These are phyloP conservation scores for Channa striata DNA, from an alignment of 2,797 vertebrate genomes.

Conservation along the genomic window DNA sequence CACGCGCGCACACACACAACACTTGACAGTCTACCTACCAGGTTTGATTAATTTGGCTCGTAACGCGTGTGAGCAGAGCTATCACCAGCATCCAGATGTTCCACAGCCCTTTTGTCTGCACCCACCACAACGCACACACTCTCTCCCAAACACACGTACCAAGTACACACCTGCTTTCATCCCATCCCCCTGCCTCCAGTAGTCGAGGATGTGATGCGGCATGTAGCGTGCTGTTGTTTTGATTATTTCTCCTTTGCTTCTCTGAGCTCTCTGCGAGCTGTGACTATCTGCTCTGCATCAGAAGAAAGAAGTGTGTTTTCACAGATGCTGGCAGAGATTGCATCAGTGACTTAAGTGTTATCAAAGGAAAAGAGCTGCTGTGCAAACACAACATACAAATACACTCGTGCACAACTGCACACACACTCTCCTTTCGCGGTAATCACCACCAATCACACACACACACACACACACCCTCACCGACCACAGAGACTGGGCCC, in stretches of 20 bases:
- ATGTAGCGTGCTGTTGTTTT: conserved; percentile 59
- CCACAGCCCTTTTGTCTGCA: conserved; percentile 72
- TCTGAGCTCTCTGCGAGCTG: conserved; percentile 46
- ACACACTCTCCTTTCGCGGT: conserved; percentile 31
- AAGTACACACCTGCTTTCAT: conserved; percentile 66
- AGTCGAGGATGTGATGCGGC: conserved; percentile 61
- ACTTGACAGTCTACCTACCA: conserved; percentile 69
- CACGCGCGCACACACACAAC: conserved; percentile 46
- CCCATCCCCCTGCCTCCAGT: conserved; percentile 44
- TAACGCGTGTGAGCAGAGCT: conserved; percentile 76
- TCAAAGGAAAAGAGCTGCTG: conserved; percentile 50
- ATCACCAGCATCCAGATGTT: conserved; percentile 85
- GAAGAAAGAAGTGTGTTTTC: conserved; percentile 51
- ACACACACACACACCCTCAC: conserved; percentile 34
- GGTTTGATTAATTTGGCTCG: conserved; percentile 83
- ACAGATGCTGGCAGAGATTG: conserved; percentile 57
- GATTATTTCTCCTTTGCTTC: conserved; percentile 60
- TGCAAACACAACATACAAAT: conserved; percentile 42
- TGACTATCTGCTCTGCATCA: conserved; percentile 65
- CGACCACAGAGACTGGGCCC: conserved; percentile 9
- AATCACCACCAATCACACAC: conserved; percentile 38
- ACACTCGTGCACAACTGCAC: conserved; percentile 2
- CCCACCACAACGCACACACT: conserved; percentile 15
- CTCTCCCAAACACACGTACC: conserved; percentile 13
- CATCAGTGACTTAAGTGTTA: conserved; percentile 57